Evolutionary conservation across 1,140 invertebrate genomes (phyloP), one percentile per base, ranked within the genome.

Genomic region (Octopus sinensis): DNA sequence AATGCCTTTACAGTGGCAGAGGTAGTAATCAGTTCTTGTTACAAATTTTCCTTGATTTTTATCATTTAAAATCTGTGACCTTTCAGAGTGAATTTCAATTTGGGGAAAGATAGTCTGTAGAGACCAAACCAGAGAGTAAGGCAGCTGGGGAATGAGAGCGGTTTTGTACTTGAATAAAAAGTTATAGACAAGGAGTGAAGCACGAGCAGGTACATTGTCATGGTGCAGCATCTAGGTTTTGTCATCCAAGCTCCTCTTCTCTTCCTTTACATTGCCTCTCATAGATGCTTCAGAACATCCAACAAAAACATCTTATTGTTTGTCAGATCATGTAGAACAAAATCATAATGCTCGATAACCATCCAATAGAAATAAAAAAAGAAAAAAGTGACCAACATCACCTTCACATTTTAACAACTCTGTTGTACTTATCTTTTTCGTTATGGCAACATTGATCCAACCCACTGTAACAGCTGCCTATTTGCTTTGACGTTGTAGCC

Each of bases 51-150:
- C 1, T 68, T 68, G 62, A 68, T 68, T 3, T 68, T n/a, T 68
- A 68, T 68, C 62, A 68, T 68, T n/a, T 68, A n/a, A 68, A 68
- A 68, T 68, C 62, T 2, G 62, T 68, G 62, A 68, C n/a, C 62
- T 68, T 68, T 68, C 62, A 68, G 62, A n/a, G 62, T 68, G 62
- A n/a, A 68, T 68, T 68, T 68, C 62, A 68, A 68, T 3, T 68
- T 68, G 12, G 62, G 62, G 62, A 68, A 68, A 68, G n/a, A 68
- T 13, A 68, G 62, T 68, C 62, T 68, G 62, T 3, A 68, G 62
- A n/a, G 3, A n/a, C 62, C 62, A 68, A 68, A 68, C 62, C 62
- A 68, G 62, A 68, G 1, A 2, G 62, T 68, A 68, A n/a, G 62
- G 12, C 62, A 68, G 62, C 62, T 68, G 62, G 62, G 62, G 62